Base-by-base conservation (phyloP, 1,140 invertebrate species). In the Tetramorium alpestre region DNA sequence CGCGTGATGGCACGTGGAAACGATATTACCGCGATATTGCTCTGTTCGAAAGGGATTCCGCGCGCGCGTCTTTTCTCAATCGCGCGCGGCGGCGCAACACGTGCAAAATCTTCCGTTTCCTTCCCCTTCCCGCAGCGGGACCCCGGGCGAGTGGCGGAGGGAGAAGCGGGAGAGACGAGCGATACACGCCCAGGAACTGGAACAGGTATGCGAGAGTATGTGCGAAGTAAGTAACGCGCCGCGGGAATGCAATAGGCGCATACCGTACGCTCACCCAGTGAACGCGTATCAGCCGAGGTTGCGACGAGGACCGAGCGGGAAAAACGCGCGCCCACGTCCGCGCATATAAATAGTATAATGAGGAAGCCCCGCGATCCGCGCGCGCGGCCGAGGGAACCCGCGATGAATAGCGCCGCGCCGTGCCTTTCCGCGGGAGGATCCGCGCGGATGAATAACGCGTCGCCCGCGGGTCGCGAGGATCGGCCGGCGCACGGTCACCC, bases 201-300 rank as follows among this genome's bases (percentile, higher is more conserved):
- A 77, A 77, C 60, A 51, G 28, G 25, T 51, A 49, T 49, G 76
- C 25, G 33, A 51, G 33, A 51, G 44, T 47, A 75, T 25, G 54
- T 73, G 54, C 41, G 41, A 60, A n/a, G 11, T 33, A 60, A 13
- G 11, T 33, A 54, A 81, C 22, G 28, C 44, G 28, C 47, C 56
- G 22, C 47, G 28, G 54, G 54, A 84, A 73, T 73, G 80, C 80
- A 47, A 82, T n/a, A 73, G 47, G 47, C 33, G n/a, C 76, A 73
- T 56, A 49, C 80, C 67, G 54, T 51, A 62, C 80, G 25, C 44
- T 84, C 80, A 84, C 69, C 80, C 69, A 75, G 80, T 84, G 69
- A 84, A 75, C 69, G 80, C 41, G 28, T 51, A 56, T 75, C 11
- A 75, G 25, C 47, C 77, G 41, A 33, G 49, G 38, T 58, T 82